A percentile compares a stretch with the other conserved stretches of the same genome.
These are phyloP conservation scores for Tenthredo notha DNA, from an alignment of 2,888 invertebrate species.

Conservation along the genomic window DNA sequence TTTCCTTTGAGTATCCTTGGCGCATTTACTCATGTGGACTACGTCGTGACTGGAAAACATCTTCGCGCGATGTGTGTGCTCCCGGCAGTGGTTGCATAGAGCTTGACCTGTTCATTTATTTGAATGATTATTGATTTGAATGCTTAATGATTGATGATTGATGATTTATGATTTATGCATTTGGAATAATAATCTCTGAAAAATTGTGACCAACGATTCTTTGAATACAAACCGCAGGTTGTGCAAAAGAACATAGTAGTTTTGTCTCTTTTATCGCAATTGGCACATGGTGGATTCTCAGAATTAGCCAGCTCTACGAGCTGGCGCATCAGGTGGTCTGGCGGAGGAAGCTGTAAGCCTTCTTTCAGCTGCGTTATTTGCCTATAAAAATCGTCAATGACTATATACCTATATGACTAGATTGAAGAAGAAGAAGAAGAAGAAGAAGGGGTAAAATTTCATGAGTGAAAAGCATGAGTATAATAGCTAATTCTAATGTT, in stretches of 20 bases:
- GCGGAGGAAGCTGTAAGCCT: conserved; percentile 82
- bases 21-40: conserved; percentile 86
- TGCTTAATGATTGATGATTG: not conserved
- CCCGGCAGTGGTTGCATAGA: conserved; percentile 85
- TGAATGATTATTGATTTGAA: not conserved
- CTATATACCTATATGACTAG: not conserved
- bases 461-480: not conserved
- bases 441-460: not conserved
- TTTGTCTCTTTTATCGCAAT: conserved; percentile 87
- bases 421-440: not conserved
- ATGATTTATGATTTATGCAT: not conserved
- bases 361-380: conserved; percentile 84
- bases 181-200: not conserved
- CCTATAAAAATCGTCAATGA: conserved; percentile 69
- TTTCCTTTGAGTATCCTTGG: conserved; percentile 85
- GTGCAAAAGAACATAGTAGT: conserved; percentile 89
- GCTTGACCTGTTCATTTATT: conserved; percentile 82
- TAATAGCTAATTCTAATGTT: not conserved
- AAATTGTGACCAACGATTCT: not conserved
- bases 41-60: conserved; percentile 89
- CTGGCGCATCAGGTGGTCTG: conserved; percentile 85
- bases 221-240: conserved; percentile 83
- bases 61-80: conserved; percentile 87
- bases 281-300: conserved; percentile 87
- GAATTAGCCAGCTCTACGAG: conserved; percentile 86